These are phyloP conservation scores for Oncorhynchus kisutch DNA, from an alignment of 2,113 vertebrate genomes.

Conservation along the genomic window DNA sequence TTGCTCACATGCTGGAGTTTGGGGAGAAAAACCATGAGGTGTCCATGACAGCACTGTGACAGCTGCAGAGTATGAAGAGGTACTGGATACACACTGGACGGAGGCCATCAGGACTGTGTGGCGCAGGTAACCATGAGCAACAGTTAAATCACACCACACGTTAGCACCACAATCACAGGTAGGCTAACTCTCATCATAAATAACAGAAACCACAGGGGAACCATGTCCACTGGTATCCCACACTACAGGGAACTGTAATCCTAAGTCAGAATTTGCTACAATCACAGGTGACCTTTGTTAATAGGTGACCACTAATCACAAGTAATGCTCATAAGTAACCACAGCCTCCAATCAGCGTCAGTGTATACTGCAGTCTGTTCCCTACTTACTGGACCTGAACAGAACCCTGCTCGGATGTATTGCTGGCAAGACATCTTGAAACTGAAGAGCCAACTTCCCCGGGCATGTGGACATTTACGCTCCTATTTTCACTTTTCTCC, in stretches of 20 bases:
- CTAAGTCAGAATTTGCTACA: neutral
- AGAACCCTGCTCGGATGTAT: neutral
- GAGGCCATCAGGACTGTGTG: conserved; percentile 92
- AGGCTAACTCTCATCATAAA: too few relatives aligned
- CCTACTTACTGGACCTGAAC: conserved; percentile 8
- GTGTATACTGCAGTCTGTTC: neutral
- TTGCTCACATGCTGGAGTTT: conserved; percentile 95
- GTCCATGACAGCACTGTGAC: conserved; percentile 91
- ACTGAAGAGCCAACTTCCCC: conserved; percentile 18
- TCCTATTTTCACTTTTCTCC: conserved; percentile 37
- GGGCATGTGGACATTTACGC: conserved; percentile 22
- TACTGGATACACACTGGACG: conserved; percentile 99
- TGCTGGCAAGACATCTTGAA: conserved; percentile 22
- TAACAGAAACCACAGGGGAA: neutral
- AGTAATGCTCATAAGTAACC: neutral
- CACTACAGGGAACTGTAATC: neutral
- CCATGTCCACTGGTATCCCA: neutral
- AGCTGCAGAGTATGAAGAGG: conserved; percentile 96
- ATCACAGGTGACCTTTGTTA: neutral
- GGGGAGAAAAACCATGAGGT: conserved; percentile 98
- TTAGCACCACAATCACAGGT: neutral
- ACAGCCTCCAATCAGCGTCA: neutral
- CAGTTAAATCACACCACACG: conserved; percentile 10
- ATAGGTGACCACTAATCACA: neutral
- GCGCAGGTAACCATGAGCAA: conserved; percentile 79